phyloP scores from a whole-genome alignment of 2,797 vertebrate species.

The Peromyscus attwateri region DNA sequence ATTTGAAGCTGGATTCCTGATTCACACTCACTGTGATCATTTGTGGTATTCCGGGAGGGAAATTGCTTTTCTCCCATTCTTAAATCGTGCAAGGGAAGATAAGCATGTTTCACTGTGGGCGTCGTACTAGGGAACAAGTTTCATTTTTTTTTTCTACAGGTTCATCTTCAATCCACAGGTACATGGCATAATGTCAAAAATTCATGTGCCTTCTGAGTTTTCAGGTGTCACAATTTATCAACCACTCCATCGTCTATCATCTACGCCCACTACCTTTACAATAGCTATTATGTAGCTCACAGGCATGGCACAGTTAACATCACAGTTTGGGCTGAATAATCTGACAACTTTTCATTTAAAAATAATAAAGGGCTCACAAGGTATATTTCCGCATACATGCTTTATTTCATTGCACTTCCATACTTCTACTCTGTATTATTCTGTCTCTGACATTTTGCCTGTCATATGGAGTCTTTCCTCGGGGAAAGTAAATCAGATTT shows the following conservation, averaged over 20 bases:
- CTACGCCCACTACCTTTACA: background rate
- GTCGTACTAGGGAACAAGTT: background rate
- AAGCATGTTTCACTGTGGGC: constrained; percentile 29
- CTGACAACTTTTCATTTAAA: constrained; percentile 79
- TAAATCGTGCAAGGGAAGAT: constrained; percentile 2
- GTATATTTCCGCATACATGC: constrained; percentile 54
- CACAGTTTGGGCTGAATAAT: constrained; percentile 63
- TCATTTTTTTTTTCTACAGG: constrained; percentile 22
- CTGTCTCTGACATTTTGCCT: constrained; percentile 83
- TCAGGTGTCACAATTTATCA: constrained; percentile 62
- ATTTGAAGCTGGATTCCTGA: background rate
- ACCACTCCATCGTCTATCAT: constrained; percentile 31
- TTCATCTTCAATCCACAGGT: constrained; percentile 45
- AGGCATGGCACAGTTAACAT: constrained; percentile 65
- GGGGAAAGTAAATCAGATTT: constrained; percentile 87
- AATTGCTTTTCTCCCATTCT: constrained; percentile 53
- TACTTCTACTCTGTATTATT: constrained; percentile 74
- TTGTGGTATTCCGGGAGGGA: constrained; percentile 22
- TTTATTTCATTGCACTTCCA: constrained; percentile 78
- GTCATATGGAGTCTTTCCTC: constrained; percentile 84
- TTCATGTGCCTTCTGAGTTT: constrained; percentile 43
- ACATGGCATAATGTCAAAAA: constrained; percentile 60
- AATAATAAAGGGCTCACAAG: constrained; percentile 54
- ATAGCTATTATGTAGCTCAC: constrained; percentile 44
- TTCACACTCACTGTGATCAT: background rate